Evolutionary conservation across 2,888 invertebrate species (phyloP), one percentile per base, ranked within the genome.

Genomic region (Byasa hedistus): DNA sequence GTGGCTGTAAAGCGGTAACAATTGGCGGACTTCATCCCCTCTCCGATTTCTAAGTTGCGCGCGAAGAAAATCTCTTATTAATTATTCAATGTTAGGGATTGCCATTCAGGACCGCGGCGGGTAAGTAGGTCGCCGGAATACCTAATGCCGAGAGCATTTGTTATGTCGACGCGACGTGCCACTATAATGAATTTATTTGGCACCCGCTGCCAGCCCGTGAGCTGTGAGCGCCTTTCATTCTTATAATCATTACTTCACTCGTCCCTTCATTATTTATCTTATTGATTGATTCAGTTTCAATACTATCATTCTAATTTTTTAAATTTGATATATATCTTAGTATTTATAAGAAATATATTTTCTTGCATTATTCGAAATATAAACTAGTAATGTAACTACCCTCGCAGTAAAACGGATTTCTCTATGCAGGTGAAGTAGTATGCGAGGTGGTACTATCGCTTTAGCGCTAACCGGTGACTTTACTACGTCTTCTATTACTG

Each of bases 91-190:
- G 67, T 67, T 59, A 59, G 63, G 67, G 67, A 63, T 63, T 67
- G 67, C 48, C 56, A 67, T 67, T 67, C 67, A 59, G 59, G 56
- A 63, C 59, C 60, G 60, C 56, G 32, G 32, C 51, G 24, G 54
- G 58, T 61, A 70, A 71, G 66, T 69, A 68, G 69, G 69, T 71
- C 70, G 69, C 61, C 64, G 58, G 69, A 70, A 71, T 71, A 69
- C 63, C 68, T 59, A 67, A 59, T 62, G 55, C 62, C 5, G 65
- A 55, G 48, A 48, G 58, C 64, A 64, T 67, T 64, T 61, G 60
- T 67, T 67, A 59, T 44, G 60, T 51, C 58, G 59, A 60, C 64
- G 57, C 58, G 59, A 57, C 60, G 57, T 67, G 67, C 52, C 60
- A 67, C 67, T 57, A 67, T 67, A 67, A 67, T 67, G 60, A 67